Evolutionary conservation across 1,140 invertebrate genomes (phyloP).

Genomic region (Cherax destructor): DNA sequence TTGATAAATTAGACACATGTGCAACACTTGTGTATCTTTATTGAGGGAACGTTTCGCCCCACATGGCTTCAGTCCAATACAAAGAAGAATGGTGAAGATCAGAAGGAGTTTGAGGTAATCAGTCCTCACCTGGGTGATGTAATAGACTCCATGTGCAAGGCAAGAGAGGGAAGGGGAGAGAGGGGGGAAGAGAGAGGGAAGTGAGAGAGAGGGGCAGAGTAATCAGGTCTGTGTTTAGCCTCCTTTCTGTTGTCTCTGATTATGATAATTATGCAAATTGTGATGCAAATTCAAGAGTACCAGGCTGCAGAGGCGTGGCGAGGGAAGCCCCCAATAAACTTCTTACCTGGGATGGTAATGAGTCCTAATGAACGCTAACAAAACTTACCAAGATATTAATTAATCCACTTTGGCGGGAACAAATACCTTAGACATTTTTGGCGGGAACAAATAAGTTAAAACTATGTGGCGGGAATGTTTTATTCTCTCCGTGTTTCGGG

Average conservation of each 20-base stretch:
- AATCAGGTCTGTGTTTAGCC: background rate
- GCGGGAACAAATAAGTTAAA: background rate
- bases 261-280: background rate
- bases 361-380: background rate
- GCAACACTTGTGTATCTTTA: too few species aligned
- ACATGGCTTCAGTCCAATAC: too few species aligned
- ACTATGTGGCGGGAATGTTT: background rate
- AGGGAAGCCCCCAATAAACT: background rate
- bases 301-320: background rate
- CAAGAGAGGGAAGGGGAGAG: background rate
- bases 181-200: too few species aligned
- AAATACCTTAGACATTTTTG: background rate
- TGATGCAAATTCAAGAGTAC: background rate
- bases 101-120: too few species aligned
- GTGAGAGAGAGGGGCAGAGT: too few species aligned
- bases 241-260: background rate
- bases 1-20: too few species aligned
- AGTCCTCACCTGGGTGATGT: too few species aligned
- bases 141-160: too few species aligned
- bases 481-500: background rate
- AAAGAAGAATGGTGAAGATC: too few species aligned
- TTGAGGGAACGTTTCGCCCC: too few species aligned
- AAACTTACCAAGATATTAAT: background rate
- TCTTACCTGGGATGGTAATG: background rate
- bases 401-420: background rate